Conservation (phyloP, 2,113 vertebrate species). For the Zosterops japonicus region DNA sequence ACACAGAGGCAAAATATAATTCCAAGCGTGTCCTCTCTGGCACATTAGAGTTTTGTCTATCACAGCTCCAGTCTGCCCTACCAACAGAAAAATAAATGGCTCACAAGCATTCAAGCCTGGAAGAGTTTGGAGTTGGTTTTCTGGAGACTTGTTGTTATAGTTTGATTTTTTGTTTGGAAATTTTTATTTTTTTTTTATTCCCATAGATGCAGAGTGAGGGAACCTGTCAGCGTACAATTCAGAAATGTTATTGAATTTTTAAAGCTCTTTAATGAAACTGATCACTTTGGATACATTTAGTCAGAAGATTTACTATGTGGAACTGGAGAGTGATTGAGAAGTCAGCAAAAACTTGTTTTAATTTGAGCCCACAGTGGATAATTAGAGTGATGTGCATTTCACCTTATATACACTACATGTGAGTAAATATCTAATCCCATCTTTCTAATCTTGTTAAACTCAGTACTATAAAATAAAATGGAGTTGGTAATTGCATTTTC, state of each 20-base stretch:
- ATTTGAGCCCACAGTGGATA: neutral
- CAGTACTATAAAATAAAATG: conserved; percentile 35
- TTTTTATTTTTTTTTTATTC: neutral
- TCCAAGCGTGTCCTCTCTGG: neutral
- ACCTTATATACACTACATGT: neutral
- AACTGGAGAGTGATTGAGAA: neutral
- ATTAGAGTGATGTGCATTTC: conserved; percentile 6
- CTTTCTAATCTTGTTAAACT: neutral
- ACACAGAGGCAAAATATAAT: neutral
- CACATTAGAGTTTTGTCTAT: neutral
- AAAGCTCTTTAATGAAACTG: neutral
- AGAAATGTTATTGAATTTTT: conserved; percentile 10
- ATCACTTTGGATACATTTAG: neutral
- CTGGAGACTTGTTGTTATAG: neutral
- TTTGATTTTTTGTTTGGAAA: neutral
- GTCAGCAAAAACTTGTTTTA: neutral
- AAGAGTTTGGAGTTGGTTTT: neutral
- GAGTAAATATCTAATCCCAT: conserved; percentile 20
- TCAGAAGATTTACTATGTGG: neutral
- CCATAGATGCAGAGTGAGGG: neutral
- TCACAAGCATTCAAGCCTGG: neutral
- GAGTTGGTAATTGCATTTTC: conserved; percentile 14
- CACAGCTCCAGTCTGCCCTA: neutral
- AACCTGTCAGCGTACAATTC: neutral
- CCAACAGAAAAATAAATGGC: neutral